Evolutionary conservation across 92 coral and sea anemone genomes (phyloP), one percentile per base, ranked within the genome.

Genomic region (Parazoanthus swiftii): DNA sequence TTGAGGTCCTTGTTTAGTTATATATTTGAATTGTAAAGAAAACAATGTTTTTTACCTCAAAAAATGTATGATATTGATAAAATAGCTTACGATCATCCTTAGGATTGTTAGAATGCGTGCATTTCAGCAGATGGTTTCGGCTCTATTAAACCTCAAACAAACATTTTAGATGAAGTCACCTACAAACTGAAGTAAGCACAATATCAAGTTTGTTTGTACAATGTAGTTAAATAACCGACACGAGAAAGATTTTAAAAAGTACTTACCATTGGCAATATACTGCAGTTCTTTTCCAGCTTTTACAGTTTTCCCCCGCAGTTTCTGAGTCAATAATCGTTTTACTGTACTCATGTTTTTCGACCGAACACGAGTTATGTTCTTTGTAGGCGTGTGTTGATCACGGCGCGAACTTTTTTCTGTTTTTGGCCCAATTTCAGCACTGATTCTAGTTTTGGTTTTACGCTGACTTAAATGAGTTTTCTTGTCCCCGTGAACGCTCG

Each of bases 261-360:
- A 63, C 86, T 36, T 44, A 82, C 86, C 86, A 4, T 63, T 82
- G 8, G 6, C 51, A 43, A 26, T 11, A 11, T 66, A 35, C 33
- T 23, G 82, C 42, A 6, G 25, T 51, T 46, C 8, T 8, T 79
- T 42, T 29, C 42, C 63, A 23, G 18, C 67, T 79, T 50, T 67
- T 42, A 25, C 23, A 13, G 65, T 74, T 84, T 84, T 84, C 37
- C 68, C 25, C 13, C 33, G 58, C 67, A 71, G 87, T 46, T 39
- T 66, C 29, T 66, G 77, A 37, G 58, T 67, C 76, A 82, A 23
- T 42, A 82, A 66, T 3, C 29, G 20, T 39, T 82, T 82, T 5
- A 44, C 86, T 42, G 75, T 50, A 46, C 68, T 48, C 3, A 16
- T 35, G 42, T 33, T 4, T 42, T 37, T 63, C 15, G 56, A 10